Conservation (phyloP, 2,888 invertebrate genomes). For the Dorcus parallelipipedus region DNA sequence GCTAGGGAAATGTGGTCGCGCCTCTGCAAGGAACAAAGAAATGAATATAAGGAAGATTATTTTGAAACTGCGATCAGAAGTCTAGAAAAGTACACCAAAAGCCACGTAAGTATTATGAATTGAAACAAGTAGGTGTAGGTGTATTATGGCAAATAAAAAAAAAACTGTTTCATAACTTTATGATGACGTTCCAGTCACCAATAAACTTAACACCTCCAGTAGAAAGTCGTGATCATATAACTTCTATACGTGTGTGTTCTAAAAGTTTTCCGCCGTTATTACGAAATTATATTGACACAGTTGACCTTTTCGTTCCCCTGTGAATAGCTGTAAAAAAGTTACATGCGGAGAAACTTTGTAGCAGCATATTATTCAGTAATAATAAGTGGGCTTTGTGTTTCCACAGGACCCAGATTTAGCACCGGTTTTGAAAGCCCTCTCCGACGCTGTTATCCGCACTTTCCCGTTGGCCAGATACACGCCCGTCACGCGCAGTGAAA, state of each 20-base stretch:
- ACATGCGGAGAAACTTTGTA: too few relatives aligned
- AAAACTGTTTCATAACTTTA: too few relatives aligned
- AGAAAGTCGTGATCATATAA: too few relatives aligned
- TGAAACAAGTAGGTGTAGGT: too few relatives aligned
- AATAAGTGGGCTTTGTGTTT: neutral
- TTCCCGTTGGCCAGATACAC: slow-evolving; percentile 83
- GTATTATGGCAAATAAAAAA: too few relatives aligned
- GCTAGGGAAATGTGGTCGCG: slow-evolving; percentile 81
- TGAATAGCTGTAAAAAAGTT: neutral
- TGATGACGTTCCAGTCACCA: too few relatives aligned
- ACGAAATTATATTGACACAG: too few relatives aligned
- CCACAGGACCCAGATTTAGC: slow-evolving; percentile 70
- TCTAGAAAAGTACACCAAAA: slow-evolving; percentile 74
- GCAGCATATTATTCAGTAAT: neutral
- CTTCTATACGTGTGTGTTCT: too few relatives aligned
- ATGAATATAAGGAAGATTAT: slow-evolving; percentile 77
- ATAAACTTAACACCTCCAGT: too few relatives aligned
- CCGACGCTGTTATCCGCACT: slow-evolving; percentile 74
- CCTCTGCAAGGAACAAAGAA: slow-evolving; percentile 71
- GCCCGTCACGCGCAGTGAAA: slow-evolving; percentile 74
- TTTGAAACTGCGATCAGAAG: slow-evolving; percentile 78
- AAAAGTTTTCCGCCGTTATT: too few relatives aligned
- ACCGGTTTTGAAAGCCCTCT: slow-evolving; percentile 71
- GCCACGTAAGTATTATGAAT: slow-evolving; percentile 52
- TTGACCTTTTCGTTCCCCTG: neutral